Percentiles rank a stretch among this genome's conserved stretches.
Evolutionary conservation across 2,113 vertebrate genomes (phyloP).

Genomic region (Siniperca knerii): DNA sequence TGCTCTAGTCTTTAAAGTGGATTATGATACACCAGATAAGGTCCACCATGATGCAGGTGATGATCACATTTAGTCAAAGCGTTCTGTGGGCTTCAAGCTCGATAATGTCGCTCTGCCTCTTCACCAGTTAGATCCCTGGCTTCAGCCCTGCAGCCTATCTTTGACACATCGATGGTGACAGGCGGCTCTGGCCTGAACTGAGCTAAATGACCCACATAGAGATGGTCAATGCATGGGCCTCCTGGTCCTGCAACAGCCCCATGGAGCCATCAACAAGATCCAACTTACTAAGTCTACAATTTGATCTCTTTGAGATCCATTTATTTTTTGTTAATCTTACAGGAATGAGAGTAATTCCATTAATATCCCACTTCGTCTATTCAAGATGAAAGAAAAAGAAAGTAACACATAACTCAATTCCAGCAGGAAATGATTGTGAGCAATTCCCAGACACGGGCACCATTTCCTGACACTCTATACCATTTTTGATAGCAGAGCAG

Average conservation of each 20-base stretch:
- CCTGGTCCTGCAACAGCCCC: neutral
- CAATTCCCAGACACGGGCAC: constrained; percentile 50
- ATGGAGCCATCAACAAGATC: neutral
- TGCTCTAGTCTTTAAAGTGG: neutral
- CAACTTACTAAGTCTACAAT: neutral
- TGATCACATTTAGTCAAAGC: constrained; percentile 30
- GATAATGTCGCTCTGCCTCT: neutral
- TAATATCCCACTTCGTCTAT: neutral
- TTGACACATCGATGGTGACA: constrained; percentile 71
- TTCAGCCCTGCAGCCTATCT: constrained; percentile 25
- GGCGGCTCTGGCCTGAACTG: constrained; percentile 38
- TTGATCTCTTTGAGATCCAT: constrained; percentile 28
- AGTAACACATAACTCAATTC: constrained; percentile 47
- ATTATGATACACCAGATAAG: constrained; percentile 30
- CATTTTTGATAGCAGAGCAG: constrained; percentile 42
- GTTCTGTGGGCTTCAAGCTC: neutral
- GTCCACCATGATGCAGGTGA: constrained; percentile 27
- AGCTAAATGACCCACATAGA: constrained; percentile 69
- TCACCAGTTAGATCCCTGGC: constrained; percentile 12
- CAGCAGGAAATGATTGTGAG: constrained; percentile 46
- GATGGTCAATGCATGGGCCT: neutral
- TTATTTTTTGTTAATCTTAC: constrained; percentile 2
- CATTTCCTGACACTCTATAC: constrained; percentile 38
- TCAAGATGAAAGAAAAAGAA: constrained; percentile 16
- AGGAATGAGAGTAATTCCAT: constrained; percentile 18